phyloP scores from a whole-genome alignment of 2,113 vertebrate species.

The Rhynchopsitta pachyrhyncha region DNA sequence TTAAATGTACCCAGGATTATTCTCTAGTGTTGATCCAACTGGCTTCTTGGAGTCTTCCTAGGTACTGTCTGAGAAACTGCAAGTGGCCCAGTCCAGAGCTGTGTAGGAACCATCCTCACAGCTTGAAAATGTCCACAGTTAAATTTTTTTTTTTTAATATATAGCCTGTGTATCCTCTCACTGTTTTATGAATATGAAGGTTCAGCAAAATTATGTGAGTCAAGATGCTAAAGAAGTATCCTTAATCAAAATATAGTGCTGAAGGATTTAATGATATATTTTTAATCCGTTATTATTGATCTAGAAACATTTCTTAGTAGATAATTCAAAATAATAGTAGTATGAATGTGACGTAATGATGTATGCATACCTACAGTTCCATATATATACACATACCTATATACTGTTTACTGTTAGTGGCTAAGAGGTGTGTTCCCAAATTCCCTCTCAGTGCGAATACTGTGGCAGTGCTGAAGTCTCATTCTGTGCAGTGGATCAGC shows the following conservation, averaged over 20 bases:
- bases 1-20: not conserved
- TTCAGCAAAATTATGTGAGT: not conserved
- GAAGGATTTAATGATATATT: not conserved
- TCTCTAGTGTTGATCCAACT: not conserved
- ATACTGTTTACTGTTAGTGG: not conserved
- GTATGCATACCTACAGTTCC: not conserved
- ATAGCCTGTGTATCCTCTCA: not conserved
- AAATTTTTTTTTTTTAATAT: not conserved
- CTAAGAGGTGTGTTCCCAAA: not conserved
- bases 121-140: not conserved
- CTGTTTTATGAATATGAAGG: not conserved
- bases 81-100: not conserved
- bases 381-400: not conserved
- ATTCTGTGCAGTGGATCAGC: not conserved
- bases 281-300: not conserved
- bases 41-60: not conserved
- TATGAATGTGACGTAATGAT: not conserved
- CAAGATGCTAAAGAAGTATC: not conserved
- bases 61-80: not conserved
- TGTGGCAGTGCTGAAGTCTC: not conserved
- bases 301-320: not conserved
- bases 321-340: not conserved
- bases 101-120: not conserved
- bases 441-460: not conserved
- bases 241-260: not conserved